Evolutionary conservation across 2,888 invertebrate genomes (phyloP).

Genomic region (Uropetala carovei): DNA sequence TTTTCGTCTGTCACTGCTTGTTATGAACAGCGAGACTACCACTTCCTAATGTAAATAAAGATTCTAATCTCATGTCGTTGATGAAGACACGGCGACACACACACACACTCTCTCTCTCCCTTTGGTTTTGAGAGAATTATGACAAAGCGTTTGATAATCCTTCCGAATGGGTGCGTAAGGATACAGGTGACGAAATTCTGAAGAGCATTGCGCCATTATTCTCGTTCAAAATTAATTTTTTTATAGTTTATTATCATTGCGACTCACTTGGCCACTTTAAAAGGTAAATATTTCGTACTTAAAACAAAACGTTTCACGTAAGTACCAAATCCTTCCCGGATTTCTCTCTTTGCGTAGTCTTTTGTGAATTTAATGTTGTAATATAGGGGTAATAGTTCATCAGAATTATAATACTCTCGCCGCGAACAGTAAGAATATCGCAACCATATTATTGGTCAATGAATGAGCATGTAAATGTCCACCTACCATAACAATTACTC

Average conservation of each 20-base stretch:
- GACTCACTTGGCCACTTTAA: neutral
- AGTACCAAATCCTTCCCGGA: no score
- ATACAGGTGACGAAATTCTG: neutral
- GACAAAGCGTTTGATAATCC: neutral
- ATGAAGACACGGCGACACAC: neutral
- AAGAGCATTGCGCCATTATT: neutral
- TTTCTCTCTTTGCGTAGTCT: no score
- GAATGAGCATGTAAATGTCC: no score
- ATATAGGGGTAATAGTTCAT: no score
- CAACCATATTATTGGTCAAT: no score
- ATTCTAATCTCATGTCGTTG: neutral
- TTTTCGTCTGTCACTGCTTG: neutral
- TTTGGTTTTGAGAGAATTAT: neutral
- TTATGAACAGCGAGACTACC: neutral
- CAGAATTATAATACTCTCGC: no score
- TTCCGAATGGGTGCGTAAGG: neutral
- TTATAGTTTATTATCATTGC: neutral
- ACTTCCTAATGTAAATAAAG: neutral
- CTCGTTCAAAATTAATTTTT: neutral
- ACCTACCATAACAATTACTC: no score
- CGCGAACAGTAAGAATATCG: no score
- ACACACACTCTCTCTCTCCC: neutral
- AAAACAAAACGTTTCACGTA: no score
- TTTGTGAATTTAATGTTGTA: no score
- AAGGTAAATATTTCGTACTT: no score